Evolutionary conservation across 1,140 invertebrate genomes (phyloP), one percentile per base, ranked within the genome.

Genomic region (Cydia fagiglandana): DNA sequence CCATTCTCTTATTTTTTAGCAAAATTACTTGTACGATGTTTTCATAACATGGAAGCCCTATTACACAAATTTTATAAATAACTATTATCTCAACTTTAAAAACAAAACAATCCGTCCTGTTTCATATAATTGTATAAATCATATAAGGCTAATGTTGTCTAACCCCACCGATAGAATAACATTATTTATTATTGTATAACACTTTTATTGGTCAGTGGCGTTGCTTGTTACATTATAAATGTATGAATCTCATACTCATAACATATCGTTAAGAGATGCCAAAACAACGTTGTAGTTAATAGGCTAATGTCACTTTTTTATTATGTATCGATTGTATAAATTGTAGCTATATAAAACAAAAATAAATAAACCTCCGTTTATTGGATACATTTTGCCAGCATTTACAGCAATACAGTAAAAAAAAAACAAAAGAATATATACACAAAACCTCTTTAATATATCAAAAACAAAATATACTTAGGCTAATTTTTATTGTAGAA

Each of bases 31-130:
- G 7, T 20, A 17, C 17, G 53, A 56, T 61, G 56, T 24, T 10
- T 24, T 61, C 2, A 24, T 20, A 61, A 61, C 17, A 41, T 70
- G 66, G 66, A 70, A 70, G 66, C 80, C 79, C 77, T 77, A 75
- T 73, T 75, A 76, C 64, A 81, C 77, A 73, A 77, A 50, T 79
- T 56, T 77, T 74, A 75, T 73, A 50, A 15, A 75, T 47, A 38
- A 53, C 68, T 24, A 20, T 70, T 61, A 24, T 12, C 13, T 41
- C 17, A 68, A 74, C 50, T 74, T 74, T 38, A 68, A 76, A 75
- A 64, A 80, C 17, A 61, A 50, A 79, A 78, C 73, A 80, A 80
- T 78, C 61, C 79, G 83, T 86, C 86, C 84, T 82, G 85, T 84
- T 86, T 83, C 81, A 64, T 78, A 77, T 78, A 76, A 53, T 38